phyloP scores from a whole-genome alignment of 2,888 invertebrate genomes.

The Megaustenia siamemsis region DNA sequence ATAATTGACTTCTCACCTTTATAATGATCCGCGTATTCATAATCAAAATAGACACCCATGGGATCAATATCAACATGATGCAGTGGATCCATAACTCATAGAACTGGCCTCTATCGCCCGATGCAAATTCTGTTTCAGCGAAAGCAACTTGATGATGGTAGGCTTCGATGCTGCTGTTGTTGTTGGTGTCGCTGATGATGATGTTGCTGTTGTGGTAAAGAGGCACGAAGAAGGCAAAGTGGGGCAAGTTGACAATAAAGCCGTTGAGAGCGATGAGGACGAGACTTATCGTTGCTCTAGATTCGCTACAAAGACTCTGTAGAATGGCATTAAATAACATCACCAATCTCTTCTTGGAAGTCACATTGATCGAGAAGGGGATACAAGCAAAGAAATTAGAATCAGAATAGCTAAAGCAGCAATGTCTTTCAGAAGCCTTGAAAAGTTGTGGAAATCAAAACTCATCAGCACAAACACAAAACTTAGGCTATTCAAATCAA shows the following conservation, averaged over 20 bases:
- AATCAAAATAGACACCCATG: slow-evolving; percentile 66
- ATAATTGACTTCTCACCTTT: no score
- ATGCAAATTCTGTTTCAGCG: slow-evolving; percentile 61
- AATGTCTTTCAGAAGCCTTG: no score
- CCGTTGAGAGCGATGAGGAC: slow-evolving; percentile 63
- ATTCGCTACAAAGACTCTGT: slow-evolving; percentile 66
- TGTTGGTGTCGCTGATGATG: no score
- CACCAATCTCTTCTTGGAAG: no score
- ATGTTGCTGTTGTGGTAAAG: slow-evolving; percentile 37
- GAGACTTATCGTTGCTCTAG: slow-evolving; percentile 62
- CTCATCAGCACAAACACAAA: no score
- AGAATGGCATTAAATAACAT: no score
- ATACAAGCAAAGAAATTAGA: no score
- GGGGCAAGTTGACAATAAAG: slow-evolving; percentile 68
- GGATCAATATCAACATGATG: slow-evolving; percentile 67
- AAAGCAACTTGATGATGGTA: background rate
- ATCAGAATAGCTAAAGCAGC: no score
- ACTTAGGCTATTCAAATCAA: no score
- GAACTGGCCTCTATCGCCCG: slow-evolving; percentile 59
- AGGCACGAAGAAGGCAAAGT: slow-evolving; percentile 64
- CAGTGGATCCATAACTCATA: slow-evolving; percentile 74
- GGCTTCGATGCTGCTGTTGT: no score
- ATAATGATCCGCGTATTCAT: slow-evolving; percentile 67
- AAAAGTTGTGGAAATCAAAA: no score
- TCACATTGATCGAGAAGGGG: no score